phyloP scores from a whole-genome alignment of 2,797 vertebrate species.

The Scomberomorus guttatus region DNA sequence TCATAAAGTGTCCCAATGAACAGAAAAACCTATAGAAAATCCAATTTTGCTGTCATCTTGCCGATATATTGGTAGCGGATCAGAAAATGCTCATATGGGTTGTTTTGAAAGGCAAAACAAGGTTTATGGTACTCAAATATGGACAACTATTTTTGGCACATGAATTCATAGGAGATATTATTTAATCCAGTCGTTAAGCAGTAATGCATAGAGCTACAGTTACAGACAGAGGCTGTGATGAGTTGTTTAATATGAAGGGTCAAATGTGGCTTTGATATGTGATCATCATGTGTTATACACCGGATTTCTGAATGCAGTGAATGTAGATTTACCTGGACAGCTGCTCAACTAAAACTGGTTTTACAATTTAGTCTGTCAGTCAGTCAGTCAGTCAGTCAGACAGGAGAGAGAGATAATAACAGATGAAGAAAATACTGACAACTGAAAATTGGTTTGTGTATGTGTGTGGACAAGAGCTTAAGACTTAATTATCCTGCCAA shows the following conservation, averaged over 20 bases:
- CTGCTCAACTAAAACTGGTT: no score
- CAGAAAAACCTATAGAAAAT: background rate
- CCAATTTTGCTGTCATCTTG: background rate
- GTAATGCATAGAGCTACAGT: background rate
- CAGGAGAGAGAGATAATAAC: background rate
- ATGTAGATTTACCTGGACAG: background rate
- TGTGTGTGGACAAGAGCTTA: background rate
- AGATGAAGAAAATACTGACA: background rate
- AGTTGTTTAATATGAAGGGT: background rate
- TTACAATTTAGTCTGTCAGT: background rate
- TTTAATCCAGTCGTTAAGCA: background rate
- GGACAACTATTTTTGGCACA: background rate
- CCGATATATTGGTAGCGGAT: background rate
- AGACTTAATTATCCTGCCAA: conserved; percentile 20
- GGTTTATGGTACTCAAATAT: no score
- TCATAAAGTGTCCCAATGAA: background rate
- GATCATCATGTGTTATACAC: background rate
- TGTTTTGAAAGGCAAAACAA: no score
- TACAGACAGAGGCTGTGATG: background rate
- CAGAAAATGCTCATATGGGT: background rate
- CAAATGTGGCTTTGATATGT: background rate
- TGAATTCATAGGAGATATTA: no score
- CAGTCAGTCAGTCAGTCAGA: background rate
- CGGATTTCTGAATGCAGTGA: background rate
- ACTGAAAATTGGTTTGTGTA: background rate